phyloP scores from a whole-genome alignment of 2,888 invertebrate species.

The Scaptomyza caliginosa region DNA sequence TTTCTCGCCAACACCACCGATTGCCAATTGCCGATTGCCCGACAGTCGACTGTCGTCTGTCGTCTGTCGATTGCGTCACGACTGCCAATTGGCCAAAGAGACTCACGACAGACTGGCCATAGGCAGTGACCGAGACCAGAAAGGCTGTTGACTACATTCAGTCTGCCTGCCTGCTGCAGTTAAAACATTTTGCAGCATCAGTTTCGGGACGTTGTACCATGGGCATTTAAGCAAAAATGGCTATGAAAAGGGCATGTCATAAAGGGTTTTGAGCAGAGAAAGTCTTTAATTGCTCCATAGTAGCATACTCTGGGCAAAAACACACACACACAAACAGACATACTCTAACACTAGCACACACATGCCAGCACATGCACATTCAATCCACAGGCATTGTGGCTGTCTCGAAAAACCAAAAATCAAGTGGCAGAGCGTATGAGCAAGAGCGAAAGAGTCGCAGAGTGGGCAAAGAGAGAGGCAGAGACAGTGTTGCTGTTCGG shows the following conservation, averaged over 20 bases:
- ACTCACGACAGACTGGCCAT: not conserved
- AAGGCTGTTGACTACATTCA: slow-evolving; percentile 37
- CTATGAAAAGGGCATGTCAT: rapidly evolving
- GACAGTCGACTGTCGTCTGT: slow-evolving; percentile 9
- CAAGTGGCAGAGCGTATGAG: slow-evolving; percentile 38
- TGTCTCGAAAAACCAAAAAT: slow-evolving; percentile 78
- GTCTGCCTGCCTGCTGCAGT: slow-evolving; percentile 60
- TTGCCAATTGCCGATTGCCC: slow-evolving; percentile 34
- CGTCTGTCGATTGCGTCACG: slow-evolving; percentile 28
- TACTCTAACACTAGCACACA: slow-evolving; percentile 7
- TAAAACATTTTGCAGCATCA: slow-evolving; percentile 69
- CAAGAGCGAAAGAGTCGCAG: not conserved
- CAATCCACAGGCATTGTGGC: slow-evolving; percentile 67
- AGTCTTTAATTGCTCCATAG: not conserved
- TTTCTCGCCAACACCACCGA: slow-evolving; percentile 21
- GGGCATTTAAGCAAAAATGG: not conserved
- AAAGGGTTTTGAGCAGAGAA: not conserved
- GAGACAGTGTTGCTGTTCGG: slow-evolving; percentile 44
- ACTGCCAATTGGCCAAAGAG: slow-evolving; percentile 1
- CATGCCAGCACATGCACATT: slow-evolving; percentile 43
- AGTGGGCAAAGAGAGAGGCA: not conserved
- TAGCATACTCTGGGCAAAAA: slow-evolving; percentile 15
- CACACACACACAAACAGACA: slow-evolving; percentile 13
- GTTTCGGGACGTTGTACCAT: slow-evolving; percentile 5
- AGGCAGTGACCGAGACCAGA: slow-evolving; percentile 15